Evolutionary conservation across 2,113 vertebrate species (phyloP).

Genomic region (Oryzias woworae): DNA sequence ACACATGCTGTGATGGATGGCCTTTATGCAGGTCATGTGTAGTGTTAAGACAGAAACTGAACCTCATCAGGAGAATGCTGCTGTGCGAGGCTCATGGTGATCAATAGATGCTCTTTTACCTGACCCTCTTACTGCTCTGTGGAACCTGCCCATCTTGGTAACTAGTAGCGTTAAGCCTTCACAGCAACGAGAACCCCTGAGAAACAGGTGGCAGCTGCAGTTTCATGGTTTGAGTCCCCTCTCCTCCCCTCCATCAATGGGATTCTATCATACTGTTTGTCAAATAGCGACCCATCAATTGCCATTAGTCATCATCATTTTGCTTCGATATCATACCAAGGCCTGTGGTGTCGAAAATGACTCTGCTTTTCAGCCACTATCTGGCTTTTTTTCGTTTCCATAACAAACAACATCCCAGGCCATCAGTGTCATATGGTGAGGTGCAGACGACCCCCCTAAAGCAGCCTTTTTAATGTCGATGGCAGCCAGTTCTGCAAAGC

Average conservation of each 20-base stretch:
- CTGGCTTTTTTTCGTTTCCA: conserved; percentile 46
- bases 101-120: conserved; percentile 61
- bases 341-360: conserved; percentile 29
- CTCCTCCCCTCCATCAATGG: conserved; percentile 29
- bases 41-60: conserved; percentile 74
- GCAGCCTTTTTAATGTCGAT: conserved; percentile 73
- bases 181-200: conserved; percentile 50
- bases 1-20: conserved; percentile 68
- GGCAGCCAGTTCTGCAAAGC: conserved; percentile 61
- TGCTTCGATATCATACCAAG: conserved; percentile 7
- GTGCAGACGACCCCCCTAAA: conserved; percentile 55
- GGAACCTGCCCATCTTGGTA: conserved; percentile 48
- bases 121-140: conserved; percentile 38
- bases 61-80: conserved; percentile 57
- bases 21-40: conserved; percentile 71
- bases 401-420: conserved; percentile 50
- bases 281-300: conserved; percentile 3
- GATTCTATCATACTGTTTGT: conserved; percentile 35
- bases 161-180: conserved; percentile 66
- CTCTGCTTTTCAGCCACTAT: conserved; percentile 31
- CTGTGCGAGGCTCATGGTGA: conserved; percentile 59
- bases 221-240: conserved; percentile 57
- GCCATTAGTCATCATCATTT: conserved; percentile 43
- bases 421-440: conserved; percentile 68
- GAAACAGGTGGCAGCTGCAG: conserved; percentile 27